Evolutionary conservation across 53 echinoderm and acorn worm genomes (phyloP), one percentile per base, ranked within the genome.

Genomic region (Henricia sp.): DNA sequence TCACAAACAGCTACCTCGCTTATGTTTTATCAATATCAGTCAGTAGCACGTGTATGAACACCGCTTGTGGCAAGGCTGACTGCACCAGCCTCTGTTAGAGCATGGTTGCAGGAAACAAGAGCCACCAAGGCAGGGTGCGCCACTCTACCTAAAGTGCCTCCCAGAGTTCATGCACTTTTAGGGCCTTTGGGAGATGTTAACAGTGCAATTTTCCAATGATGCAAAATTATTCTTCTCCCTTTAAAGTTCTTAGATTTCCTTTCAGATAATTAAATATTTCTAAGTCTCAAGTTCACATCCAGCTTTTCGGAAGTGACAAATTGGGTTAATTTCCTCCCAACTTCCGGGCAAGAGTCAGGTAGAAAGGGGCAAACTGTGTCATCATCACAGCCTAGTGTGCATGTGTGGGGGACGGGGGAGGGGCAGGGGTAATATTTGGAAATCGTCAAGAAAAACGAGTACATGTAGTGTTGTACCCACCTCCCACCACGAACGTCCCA

Each of bases 351-450:
- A 60, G 33, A 44, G 63, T 63, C 60, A 41, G 42, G 64, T 33
- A 28, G 46, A 32, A n/a, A n/a, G n/a, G n/a, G n/a, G 62, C 28
- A 44, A 50, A 43, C 46, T 62, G 62, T 80, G 80, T 80, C 80
- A 80, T 80, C 80, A 80, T 80, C 48, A 63, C 34, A 80, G 48
- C 80, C 80, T 63, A 64, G 80, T 80, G 80, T 25, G 38, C 36
- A 36, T 27, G 3, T 10, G 62, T n/a, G n/a, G n/a, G n/a, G n/a
- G n/a, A n/a, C n/a, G n/a, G n/a, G n/a, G n/a, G n/a, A n/a, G n/a
- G 62, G 6, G 1, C 62, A 60, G 14, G 62, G 4, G 33, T 6
- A n/a, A n/a, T n/a, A n/a, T n/a, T n/a, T n/a, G n/a, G n/a, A n/a
- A n/a, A n/a, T n/a, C n/a, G n/a, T n/a, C n/a, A n/a, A n/a, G n/a